Evolutionary conservation across 1,140 invertebrate genomes (phyloP).

Genomic region (Euwallacea fornicatus): DNA sequence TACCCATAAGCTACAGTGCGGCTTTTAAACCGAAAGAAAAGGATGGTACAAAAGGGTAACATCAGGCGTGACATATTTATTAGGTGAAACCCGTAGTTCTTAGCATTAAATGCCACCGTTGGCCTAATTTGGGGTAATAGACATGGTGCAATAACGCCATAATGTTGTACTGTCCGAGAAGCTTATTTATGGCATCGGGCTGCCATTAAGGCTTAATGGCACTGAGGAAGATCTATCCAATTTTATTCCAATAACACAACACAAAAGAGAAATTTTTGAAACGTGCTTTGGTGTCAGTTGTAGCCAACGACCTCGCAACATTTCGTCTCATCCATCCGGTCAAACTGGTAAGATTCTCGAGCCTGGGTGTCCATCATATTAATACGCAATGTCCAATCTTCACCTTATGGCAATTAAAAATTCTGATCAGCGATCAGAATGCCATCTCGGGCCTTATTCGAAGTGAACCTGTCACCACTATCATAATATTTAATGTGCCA

Average conservation of each 20-base stretch:
- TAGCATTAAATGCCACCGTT: background rate
- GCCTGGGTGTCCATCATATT: background rate
- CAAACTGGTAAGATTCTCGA: constrained; percentile 1
- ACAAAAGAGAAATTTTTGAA: too few relatives aligned
- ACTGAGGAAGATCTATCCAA: too few relatives aligned
- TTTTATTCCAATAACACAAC: too few relatives aligned
- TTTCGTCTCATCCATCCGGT: background rate
- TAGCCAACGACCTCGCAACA: too few relatives aligned
- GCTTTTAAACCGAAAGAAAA: too few relatives aligned
- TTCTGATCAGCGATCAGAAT: constrained; percentile 23
- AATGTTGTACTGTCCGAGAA: background rate
- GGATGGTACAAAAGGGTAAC: too few relatives aligned
- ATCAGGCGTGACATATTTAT: background rate
- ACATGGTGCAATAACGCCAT: background rate
- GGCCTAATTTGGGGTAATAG: constrained; percentile 6
- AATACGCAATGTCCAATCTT: constrained; percentile 21
- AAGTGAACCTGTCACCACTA: constrained; percentile 16
- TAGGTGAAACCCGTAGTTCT: background rate
- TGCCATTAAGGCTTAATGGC: background rate
- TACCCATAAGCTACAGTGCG: too few relatives aligned
- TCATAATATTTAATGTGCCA: constrained; percentile 30
- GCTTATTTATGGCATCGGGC: background rate
- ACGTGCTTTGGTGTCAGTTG: too few relatives aligned
- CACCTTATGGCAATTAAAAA: constrained; percentile 26
- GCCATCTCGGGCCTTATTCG: constrained; percentile 22